Conservation (phyloP, 2,888 invertebrate genomes). For the Clanis bilineata region DNA sequence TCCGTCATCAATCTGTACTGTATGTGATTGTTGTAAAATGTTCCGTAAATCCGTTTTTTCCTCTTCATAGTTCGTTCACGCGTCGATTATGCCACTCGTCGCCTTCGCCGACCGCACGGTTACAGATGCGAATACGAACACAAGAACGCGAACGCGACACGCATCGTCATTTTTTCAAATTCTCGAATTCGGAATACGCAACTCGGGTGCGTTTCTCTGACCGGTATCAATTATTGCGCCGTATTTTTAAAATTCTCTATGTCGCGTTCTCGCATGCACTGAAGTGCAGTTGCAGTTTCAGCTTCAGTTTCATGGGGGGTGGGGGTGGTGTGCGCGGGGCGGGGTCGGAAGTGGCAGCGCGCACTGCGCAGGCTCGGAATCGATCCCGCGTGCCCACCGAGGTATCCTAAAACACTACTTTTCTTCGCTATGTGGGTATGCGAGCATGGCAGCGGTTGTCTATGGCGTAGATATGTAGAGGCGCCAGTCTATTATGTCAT, state of each 20-base stretch:
- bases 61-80: constrained; percentile 71
- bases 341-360: constrained; percentile 49
- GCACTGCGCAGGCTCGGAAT: constrained; percentile 72
- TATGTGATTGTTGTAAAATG: constrained; percentile 41
- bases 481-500: constrained; percentile 69
- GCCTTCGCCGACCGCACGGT: constrained; percentile 18
- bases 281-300: constrained; percentile 76
- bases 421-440: constrained; percentile 40
- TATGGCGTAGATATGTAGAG: constrained; percentile 41
- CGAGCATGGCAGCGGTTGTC: constrained; percentile 34
- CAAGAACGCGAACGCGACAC: constrained; percentile 21
- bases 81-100: constrained; percentile 18
- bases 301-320: constrained; percentile 46
- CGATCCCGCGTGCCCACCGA: constrained; percentile 71
- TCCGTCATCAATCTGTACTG: constrained; percentile 46
- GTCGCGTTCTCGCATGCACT: constrained; percentile 72
- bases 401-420: constrained; percentile 59
- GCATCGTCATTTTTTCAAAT: constrained; percentile 22
- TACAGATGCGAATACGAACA: constrained; percentile 17
- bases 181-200: constrained; percentile 20
- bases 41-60: constrained; percentile 64
- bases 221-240: constrained; percentile 30
- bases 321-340: constrained; percentile 40
- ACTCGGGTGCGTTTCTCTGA: constrained; percentile 28
- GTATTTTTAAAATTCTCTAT: constrained; percentile 51